Percentiles rank a stretch among this genome's conserved stretches.
Evolutionary conservation across 2,797 vertebrate species (phyloP).

Genomic region (Cynopterus sphinx): DNA sequence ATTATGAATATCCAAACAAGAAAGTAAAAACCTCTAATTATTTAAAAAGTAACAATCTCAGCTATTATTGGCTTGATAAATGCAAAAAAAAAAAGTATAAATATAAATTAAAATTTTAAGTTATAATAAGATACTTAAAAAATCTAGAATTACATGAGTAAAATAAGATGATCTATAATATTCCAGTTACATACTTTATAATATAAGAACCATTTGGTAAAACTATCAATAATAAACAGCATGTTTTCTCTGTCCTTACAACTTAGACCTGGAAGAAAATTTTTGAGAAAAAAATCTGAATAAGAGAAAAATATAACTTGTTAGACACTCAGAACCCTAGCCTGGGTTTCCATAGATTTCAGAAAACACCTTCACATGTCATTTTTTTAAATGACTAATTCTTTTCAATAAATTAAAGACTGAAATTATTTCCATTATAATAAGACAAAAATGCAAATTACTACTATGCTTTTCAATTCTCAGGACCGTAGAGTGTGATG

Average conservation of each 20-base stretch:
- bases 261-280: not conserved
- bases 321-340: not conserved
- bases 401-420: constrained; percentile 18
- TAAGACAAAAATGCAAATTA: not conserved
- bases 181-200: not conserved
- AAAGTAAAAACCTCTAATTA: not conserved
- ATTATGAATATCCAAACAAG: not conserved
- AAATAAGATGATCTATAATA: not conserved
- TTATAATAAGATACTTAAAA: not conserved
- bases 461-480: not conserved
- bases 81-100: not conserved
- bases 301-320: not conserved
- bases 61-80: not conserved
- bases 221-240: not conserved
- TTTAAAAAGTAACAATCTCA: not conserved
- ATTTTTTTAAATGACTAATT: not conserved
- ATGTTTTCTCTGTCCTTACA: not conserved
- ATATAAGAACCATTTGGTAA: not conserved
- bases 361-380: not conserved
- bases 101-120: not conserved
- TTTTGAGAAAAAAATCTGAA: not conserved
- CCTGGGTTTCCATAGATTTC: not conserved
- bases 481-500: not conserved
- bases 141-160: not conserved
- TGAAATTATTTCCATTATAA: not conserved